Evolutionary conservation across 1,140 invertebrate genomes (phyloP).

Genomic region (Belonocnema kinseyi): DNA sequence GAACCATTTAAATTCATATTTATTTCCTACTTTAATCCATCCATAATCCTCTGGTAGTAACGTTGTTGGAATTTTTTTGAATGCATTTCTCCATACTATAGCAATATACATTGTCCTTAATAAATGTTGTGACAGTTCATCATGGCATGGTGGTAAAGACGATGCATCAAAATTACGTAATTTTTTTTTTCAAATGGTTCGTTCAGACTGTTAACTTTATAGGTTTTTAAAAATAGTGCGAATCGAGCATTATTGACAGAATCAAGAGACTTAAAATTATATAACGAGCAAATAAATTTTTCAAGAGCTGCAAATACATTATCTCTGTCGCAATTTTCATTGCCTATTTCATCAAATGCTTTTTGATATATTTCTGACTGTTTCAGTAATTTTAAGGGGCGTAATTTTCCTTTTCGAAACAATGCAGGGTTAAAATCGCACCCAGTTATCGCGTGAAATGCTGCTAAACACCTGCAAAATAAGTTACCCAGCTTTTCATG

Average conservation of each 20-base stretch:
- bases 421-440: slow-evolving; percentile 49
- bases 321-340: slow-evolving; percentile 33
- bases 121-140: slow-evolving; percentile 43
- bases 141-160: slow-evolving; percentile 41
- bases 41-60: slow-evolving; percentile 37
- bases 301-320: slow-evolving; percentile 40
- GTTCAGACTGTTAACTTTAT: slow-evolving; percentile 36
- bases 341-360: slow-evolving; percentile 38
- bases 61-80: slow-evolving; percentile 35
- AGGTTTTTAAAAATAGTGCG: slow-evolving; percentile 45
- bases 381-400: slow-evolving; percentile 40
- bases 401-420: slow-evolving; percentile 40
- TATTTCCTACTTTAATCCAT: slow-evolving; percentile 33
- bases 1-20: slow-evolving; percentile 43
- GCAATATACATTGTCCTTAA: slow-evolving; percentile 46
- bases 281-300: slow-evolving; percentile 43
- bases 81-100: slow-evolving; percentile 45
- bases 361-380: slow-evolving; percentile 37
- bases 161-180: slow-evolving; percentile 50
- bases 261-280: not conserved
- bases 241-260: slow-evolving; percentile 37
- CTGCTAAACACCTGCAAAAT: slow-evolving; percentile 44
- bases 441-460: slow-evolving; percentile 51
- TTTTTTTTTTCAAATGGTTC: slow-evolving; percentile 43
- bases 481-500: slow-evolving; percentile 34